Base-by-base conservation (phyloP, 2,888 invertebrate species). In the Cabera pusaria region DNA sequence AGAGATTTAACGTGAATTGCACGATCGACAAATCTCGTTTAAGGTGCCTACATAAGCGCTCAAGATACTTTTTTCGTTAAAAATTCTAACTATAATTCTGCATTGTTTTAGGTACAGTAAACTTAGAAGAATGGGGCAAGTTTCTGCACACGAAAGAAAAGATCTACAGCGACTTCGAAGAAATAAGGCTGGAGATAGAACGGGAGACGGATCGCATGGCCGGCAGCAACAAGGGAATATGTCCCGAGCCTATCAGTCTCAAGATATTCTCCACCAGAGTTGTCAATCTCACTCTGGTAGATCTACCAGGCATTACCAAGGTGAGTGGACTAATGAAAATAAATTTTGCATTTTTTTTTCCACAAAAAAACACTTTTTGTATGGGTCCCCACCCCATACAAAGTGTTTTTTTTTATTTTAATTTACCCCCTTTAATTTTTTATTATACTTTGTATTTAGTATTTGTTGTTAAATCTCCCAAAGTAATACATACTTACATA, bases 241-340 rank as follows among this genome's bases (percentile, higher is more conserved):
- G 97, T 65, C 92, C 94, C 0, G 98, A 98, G 61, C 96, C 99
- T 0, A 99, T 99, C 59, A 97, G 94, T 73, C 90, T 99, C 44
- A 99, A 98, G 86, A 98, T 99, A 67, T 99, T 90, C 79, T 99
- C 99, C 0, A 93, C 94, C n/a, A 93, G 92, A 56, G 99, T 99
- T 17, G 97, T 99, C 31, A 99, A 98, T 79, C 89, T 97, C 32
- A 98, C 99, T 0, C 90, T 99, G 25, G 98, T 99, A 26, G 99
- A 99, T 90, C 90, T 99, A 25, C 99, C 99, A 33, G 99, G 99
- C 43, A 96, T 99, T 45, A 99, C 99, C 22, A 99, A 99, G 91
- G 96, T 92, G 4, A 14, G 14, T 3, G 14, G 4, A 14, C 4
- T 4, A 14, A 3, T 14, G 14, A n/a, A n/a, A n/a, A n/a, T n/a